Percentiles rank a stretch among this genome's conserved stretches.
phyloP scores from a whole-genome alignment of 2,888 invertebrate genomes.

The Slavum lentiscoides region DNA sequence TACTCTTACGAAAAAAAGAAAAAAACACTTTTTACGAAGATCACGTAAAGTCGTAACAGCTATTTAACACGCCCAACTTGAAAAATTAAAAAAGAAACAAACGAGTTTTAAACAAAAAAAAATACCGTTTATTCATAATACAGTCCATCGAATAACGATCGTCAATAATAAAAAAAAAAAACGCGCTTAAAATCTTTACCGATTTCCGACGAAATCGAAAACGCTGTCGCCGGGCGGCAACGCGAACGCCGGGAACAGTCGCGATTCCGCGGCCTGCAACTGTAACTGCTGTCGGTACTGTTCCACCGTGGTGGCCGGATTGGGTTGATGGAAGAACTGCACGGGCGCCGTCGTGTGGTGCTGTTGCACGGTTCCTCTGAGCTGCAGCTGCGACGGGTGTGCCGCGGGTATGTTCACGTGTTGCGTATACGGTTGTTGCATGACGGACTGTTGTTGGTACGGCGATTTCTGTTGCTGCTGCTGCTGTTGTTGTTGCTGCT shows the following conservation, averaged over 20 bases:
- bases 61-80: no score
- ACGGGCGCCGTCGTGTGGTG: conserved; percentile 20
- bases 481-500: neutral
- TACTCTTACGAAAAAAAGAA: no score
- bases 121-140: neutral
- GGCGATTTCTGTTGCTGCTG: conserved; percentile 23
- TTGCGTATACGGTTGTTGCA: conserved; percentile 33
- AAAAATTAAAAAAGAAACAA: neutral
- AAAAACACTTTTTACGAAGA: no score
- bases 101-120: neutral
- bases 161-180: neutral
- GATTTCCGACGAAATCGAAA: neutral
- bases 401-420: conserved; percentile 29
- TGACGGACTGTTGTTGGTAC: conserved; percentile 31
- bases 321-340: conserved; percentile 47
- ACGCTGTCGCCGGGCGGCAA: conserved; percentile 14
- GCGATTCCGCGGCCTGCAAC: conserved; percentile 40
- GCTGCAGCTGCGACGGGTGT: conserved; percentile 30
- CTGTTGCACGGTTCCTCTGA: conserved; percentile 38
- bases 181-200: neutral
- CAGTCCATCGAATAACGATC: neutral
- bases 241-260: conserved; percentile 22
- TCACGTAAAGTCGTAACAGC: no score
- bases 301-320: conserved; percentile 43
- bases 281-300: conserved; percentile 48